phyloP scores from a whole-genome alignment of 2,888 invertebrate genomes.

The Silvanus unidentatus region DNA sequence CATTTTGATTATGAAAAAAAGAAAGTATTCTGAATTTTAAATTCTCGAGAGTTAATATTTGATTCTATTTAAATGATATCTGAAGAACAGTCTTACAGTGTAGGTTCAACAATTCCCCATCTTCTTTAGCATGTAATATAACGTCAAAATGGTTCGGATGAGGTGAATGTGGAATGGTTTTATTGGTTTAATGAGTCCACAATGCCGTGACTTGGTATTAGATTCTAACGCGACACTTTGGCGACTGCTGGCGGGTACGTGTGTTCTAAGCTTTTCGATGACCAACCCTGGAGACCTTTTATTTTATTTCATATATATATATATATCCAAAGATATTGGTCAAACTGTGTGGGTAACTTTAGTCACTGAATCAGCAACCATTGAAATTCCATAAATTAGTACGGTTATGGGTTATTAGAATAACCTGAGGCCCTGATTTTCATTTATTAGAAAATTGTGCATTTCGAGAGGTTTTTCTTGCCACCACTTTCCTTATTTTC shows the following conservation, averaged over 20 bases:
- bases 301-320: slow-evolving; percentile 11
- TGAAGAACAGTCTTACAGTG: neutral
- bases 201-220: slow-evolving; percentile 4
- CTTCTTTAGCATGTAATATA: slow-evolving; percentile 13
- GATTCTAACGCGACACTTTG: slow-evolving; percentile 24
- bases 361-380: slow-evolving; percentile 21
- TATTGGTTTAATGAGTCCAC: slow-evolving; percentile 28
- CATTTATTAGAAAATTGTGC: no score
- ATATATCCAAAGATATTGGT: neutral
- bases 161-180: slow-evolving; percentile 32
- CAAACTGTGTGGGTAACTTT: neutral
- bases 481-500: no score
- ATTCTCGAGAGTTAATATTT: no score
- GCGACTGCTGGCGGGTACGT: slow-evolving; percentile 29
- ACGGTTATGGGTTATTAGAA: neutral
- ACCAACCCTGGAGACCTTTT: slow-evolving; percentile 10
- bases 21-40: no score
- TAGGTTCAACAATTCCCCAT: slow-evolving; percentile 3
- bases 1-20: no score
- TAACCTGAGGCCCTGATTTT: no score
- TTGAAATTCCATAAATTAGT: slow-evolving; percentile 3
- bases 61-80: no score
- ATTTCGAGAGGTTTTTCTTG: no score
- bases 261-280: slow-evolving; percentile 10
- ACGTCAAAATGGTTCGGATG: slow-evolving; percentile 21